Conservation (phyloP, 2,888 invertebrate genomes). For the Scaptomyza polygonia region DNA sequence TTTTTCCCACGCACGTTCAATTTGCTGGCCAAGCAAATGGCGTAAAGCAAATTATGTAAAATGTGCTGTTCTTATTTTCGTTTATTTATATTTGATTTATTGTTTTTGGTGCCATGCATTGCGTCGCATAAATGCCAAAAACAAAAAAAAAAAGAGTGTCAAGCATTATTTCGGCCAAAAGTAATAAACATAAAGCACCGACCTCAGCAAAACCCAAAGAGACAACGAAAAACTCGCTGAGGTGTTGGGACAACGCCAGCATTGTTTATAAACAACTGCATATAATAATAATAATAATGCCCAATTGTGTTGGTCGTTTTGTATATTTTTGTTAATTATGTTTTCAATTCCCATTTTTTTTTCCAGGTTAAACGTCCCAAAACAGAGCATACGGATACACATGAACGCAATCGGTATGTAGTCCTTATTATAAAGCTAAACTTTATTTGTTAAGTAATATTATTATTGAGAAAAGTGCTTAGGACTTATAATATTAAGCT, state of each 20-base stretch:
- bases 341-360: constrained; percentile 1
- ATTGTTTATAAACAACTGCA: constrained; percentile 71
- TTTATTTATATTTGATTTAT: constrained; percentile 25
- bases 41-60: constrained; percentile 71
- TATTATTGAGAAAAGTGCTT: no score
- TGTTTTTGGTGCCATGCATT: constrained; percentile 21
- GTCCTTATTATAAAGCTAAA: no score
- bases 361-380: constrained; percentile 90
- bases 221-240: constrained; percentile 27
- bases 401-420: constrained; percentile 88
- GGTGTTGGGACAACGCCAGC: constrained; percentile 48
- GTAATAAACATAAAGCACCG: constrained; percentile 16
- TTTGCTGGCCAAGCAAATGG: constrained; percentile 47
- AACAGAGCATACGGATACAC: constrained; percentile 87
- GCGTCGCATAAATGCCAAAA: constrained; percentile 30
- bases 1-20: constrained; percentile 70
- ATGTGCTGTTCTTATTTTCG: constrained; percentile 58
- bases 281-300: constrained; percentile 23
- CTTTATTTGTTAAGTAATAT: no score
- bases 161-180: constrained; percentile 7
- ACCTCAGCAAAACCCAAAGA: constrained; percentile 44
- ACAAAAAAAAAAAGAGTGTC: constrained; percentile 34
- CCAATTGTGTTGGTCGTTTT: neutral
- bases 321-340: constrained; percentile 10
- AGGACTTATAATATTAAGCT: no score